Evolutionary conservation across 2,888 invertebrate species (phyloP).

Genomic region (Loripinus fragilis): DNA sequence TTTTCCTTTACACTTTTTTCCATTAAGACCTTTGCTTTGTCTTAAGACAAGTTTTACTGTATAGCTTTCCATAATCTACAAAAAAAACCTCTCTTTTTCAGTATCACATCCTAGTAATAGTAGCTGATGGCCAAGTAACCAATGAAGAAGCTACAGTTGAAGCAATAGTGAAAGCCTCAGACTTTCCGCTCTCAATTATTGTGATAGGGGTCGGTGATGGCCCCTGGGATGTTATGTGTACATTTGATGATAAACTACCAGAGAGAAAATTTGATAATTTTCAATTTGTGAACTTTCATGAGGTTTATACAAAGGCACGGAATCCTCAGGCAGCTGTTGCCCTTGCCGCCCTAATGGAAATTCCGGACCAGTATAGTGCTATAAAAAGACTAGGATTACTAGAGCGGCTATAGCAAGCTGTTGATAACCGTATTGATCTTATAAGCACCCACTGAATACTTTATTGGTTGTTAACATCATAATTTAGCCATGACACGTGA

Average conservation of each 20-base stretch:
- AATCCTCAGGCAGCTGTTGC: conserved; percentile 7
- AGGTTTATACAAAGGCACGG: background rate
- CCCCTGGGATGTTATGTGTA: conserved; percentile 7
- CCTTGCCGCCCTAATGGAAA: conserved; percentile 4
- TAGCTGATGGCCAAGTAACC: conserved; percentile 2
- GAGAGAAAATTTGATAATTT: conserved; percentile 16
- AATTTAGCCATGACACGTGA: too few relatives aligned
- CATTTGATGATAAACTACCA: conserved; percentile 11
- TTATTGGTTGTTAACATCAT: too few relatives aligned
- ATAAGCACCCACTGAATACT: too few relatives aligned
- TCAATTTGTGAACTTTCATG: conserved; percentile 4
- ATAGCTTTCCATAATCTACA: too few relatives aligned
- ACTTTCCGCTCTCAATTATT: conserved; percentile 3
- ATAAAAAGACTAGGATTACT: conserved; percentile 3
- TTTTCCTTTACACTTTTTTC: too few relatives aligned
- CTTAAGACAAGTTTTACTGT: too few relatives aligned
- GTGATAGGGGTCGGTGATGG: conserved; percentile 6
- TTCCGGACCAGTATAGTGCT: background rate
- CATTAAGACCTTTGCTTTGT: background rate
- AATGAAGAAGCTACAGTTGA: background rate
- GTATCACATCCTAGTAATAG: conserved; percentile 7
- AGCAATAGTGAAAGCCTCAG: background rate
- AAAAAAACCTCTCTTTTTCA: too few relatives aligned
- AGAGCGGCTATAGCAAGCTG: background rate
- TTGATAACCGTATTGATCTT: too few relatives aligned